phyloP scores from a whole-genome alignment of 2,888 invertebrate species.

The Serrognathus titanus region DNA sequence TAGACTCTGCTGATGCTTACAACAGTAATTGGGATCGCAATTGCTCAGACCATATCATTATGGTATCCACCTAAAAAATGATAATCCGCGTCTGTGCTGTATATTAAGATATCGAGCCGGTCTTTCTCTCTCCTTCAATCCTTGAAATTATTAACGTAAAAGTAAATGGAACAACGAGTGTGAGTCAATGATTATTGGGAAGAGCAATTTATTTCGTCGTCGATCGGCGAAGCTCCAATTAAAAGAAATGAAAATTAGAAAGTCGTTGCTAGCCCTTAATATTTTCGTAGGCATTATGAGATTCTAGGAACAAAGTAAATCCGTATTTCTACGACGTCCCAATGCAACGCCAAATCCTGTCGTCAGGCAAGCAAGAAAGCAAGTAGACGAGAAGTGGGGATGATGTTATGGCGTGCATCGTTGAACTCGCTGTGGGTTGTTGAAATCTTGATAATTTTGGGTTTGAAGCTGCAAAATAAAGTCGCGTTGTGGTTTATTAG shows the following conservation, averaged over 20 bases:
- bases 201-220: no score
- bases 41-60: no score
- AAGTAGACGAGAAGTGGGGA: conserved; percentile 20
- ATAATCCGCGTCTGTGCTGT: no score
- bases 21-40: no score
- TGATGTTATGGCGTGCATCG: conserved; percentile 19
- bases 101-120: no score
- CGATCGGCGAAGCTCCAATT: no score
- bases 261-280: neutral
- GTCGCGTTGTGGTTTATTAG: conserved; percentile 10
- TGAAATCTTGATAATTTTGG: conserved; percentile 18
- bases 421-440: conserved; percentile 14
- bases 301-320: no score
- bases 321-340: conserved; percentile 13
- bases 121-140: neutral
- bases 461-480: conserved; percentile 5
- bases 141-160: conserved; percentile 9
- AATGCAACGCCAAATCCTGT: conserved; percentile 19
- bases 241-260: conserved; percentile 1
- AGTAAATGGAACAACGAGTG: neutral
- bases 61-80: no score
- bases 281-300: no score
- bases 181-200: no score
- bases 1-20: no score
- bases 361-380: conserved; percentile 11